Evolutionary conservation across 2,113 vertebrate genomes (phyloP), one percentile per base, ranked within the genome.

Genomic region (Saimiri boliviensis): DNA sequence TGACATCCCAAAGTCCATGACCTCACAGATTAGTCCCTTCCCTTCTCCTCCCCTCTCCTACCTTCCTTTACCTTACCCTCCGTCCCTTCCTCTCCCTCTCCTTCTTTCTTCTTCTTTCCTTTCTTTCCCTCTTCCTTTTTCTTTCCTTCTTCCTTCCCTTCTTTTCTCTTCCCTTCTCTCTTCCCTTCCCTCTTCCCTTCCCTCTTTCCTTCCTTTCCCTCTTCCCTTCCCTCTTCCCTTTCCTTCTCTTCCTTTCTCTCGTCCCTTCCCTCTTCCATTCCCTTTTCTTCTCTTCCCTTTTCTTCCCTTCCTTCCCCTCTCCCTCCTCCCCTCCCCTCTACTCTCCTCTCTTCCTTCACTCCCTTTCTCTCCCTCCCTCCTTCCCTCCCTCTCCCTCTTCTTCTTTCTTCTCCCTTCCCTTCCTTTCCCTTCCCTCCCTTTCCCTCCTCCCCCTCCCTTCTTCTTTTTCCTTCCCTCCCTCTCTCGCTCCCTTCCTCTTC

Each of bases 61-160:
- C 3, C 9, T 8, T 16, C 0, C 2, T 0, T 73, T 19, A 0
- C 30, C 0, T 9, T 40, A 3, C 19, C 58, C 27, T 19, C 47
- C 13, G 11, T 19, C 20, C 5, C 4, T 49, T 47, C 1, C 32
- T 40, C 56, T 17, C 71, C n/a, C 47, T 25, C 45, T 49, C 56
- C 19, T 8, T 8, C 17, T 54, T 47, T 47, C 47, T 49, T 49
- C 47, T 49, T 13, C 47, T 49, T 54, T 54, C 52, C 19, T 54
- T 20, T 54, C 19, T 19, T 54, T 54, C 19, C 2, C 27, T 32
- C 23, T 7, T 20, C 47, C 16, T 3, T 42, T 10, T 5, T 5
- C 40, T 68, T 17, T 0, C 27, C 40, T n/a, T 0, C 19, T 8
- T 49, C 10, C 5, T 35, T 7, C 17, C 30, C 21, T 5, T 42